These are phyloP conservation scores for Drosophila cognata DNA, from an alignment of 2,888 invertebrate genomes.

Conservation along the genomic window DNA sequence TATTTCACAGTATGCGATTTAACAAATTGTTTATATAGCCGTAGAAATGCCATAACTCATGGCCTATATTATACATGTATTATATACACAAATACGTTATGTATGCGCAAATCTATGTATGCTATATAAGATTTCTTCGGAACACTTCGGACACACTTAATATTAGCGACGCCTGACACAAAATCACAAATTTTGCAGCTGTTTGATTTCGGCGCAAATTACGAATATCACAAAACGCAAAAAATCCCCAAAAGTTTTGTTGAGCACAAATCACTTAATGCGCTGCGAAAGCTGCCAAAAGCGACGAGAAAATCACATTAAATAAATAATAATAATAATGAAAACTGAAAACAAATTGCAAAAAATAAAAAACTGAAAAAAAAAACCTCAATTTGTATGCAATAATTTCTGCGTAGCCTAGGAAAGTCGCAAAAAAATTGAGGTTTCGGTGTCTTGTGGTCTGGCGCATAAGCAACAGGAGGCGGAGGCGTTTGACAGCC, in stretches of 20 bases:
- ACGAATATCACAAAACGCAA: constrained; percentile 44
- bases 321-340: constrained; percentile 15
- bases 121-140: constrained; percentile 35
- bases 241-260: constrained; percentile 51
- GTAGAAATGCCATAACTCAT: constrained; percentile 69
- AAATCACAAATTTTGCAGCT: constrained; percentile 68
- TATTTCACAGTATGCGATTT: constrained; percentile 55
- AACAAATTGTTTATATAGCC: constrained; percentile 77
- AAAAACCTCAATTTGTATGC: constrained; percentile 56
- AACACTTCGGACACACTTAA: constrained; percentile 75
- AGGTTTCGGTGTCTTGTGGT: constrained; percentile 77
- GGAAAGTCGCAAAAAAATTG: constrained; percentile 51
- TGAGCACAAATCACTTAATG: constrained; percentile 77
- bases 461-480: constrained; percentile 59
- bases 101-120: constrained; percentile 19
- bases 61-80: constrained; percentile 38
- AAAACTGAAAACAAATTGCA: constrained; percentile 25
- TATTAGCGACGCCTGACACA: constrained; percentile 63
- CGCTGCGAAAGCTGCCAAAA: constrained; percentile 51
- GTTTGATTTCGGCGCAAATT: constrained; percentile 79
- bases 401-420: constrained; percentile 64
- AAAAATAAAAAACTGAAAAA: constrained; percentile 7
- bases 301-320: constrained; percentile 1
- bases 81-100: constrained; percentile 12
- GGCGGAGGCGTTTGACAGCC: constrained; percentile 12